Base-by-base conservation (phyloP, 2,888 invertebrate genomes). In the Lasius platythorax region DNA sequence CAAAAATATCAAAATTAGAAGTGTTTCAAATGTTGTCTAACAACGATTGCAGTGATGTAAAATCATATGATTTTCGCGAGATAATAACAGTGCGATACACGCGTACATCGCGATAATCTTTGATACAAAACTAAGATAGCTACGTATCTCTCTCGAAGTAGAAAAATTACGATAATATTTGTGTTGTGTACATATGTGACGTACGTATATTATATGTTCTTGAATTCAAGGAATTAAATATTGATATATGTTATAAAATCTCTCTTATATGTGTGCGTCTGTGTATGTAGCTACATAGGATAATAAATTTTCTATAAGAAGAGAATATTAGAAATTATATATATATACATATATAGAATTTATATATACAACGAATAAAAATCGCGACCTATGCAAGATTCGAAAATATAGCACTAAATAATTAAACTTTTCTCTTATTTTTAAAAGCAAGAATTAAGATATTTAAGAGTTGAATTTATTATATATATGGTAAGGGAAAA, bases 11-110 rank as follows among this genome's bases (percentile, higher is more conserved):
- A 74, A 74, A 23, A 0, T 63, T 4, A 2, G 8, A 43, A 74
- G 0, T 74, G n/a, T 18, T n/a, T 61, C 8, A 74, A 74, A 63
- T 74, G 63, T 63, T 30, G 3, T 30, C 3, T 74, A 73, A 28
- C 15, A 37, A 23, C 5, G 9, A 53, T 33, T 5, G 46, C 11
- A 43, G 5, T 68, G 15, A 28, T 46, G 18, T 46, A 46, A 46
- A 18, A n/a, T 58, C 9, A 28, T 40, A 73, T 28, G 8, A 63
- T 33, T 28, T 40, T 58, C 2, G 9, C 12, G 18, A 58, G 58
- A 40, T 56, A 70, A 6, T 53, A 73, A 23, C 15, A 23, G 15
- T 23, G 4, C 6, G 23, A 40, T 50, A 18, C 5, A 28, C 18
- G 2, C 28, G 6, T 58, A 43, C 0, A 4, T 0, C 9, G 43